Percentiles rank a stretch among this genome's conserved stretches.
These are phyloP conservation scores for Sphaerophoria rueppellii DNA, from an alignment of 2,888 invertebrate genomes.

Conservation along the genomic window DNA sequence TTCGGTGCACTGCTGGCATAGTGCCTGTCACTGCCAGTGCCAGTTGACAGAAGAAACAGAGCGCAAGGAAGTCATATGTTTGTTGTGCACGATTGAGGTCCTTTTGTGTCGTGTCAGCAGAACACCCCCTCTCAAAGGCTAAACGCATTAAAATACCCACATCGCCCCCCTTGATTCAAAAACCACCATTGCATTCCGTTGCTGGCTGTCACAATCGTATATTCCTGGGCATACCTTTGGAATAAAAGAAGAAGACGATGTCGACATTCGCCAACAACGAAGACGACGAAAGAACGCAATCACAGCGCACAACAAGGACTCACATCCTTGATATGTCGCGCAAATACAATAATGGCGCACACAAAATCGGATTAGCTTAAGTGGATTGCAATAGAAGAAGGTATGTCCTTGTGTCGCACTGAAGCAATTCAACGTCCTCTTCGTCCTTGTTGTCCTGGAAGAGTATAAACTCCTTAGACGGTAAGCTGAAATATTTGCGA, in stretches of 20 bases:
- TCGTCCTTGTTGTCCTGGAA: constrained; percentile 14
- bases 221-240: constrained; percentile 42
- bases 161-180: not conserved
- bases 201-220: not conserved
- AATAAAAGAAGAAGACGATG: constrained; percentile 14
- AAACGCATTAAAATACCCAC: constrained; percentile 43
- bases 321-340: constrained; percentile 72
- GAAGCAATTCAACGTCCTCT: constrained; percentile 23
- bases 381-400: constrained; percentile 72
- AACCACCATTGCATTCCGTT: constrained; percentile 51
- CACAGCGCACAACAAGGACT: constrained; percentile 69
- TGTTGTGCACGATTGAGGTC: constrained; percentile 66
- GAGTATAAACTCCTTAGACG: constrained; percentile 4
- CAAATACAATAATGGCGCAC: constrained; percentile 73
- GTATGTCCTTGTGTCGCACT: constrained; percentile 48
- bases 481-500: constrained; percentile 41
- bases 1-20: not conserved
- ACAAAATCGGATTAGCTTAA: constrained; percentile 74
- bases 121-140: constrained; percentile 1
- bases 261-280: constrained; percentile 28
- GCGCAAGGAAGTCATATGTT: constrained; percentile 58
- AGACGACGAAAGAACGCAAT: constrained; percentile 61
- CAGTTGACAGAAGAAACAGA: not conserved
- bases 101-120: constrained; percentile 51
- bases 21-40: constrained; percentile 58